phyloP scores from a whole-genome alignment of 92 coral and sea anemone species.

The Muricea muricata region DNA sequence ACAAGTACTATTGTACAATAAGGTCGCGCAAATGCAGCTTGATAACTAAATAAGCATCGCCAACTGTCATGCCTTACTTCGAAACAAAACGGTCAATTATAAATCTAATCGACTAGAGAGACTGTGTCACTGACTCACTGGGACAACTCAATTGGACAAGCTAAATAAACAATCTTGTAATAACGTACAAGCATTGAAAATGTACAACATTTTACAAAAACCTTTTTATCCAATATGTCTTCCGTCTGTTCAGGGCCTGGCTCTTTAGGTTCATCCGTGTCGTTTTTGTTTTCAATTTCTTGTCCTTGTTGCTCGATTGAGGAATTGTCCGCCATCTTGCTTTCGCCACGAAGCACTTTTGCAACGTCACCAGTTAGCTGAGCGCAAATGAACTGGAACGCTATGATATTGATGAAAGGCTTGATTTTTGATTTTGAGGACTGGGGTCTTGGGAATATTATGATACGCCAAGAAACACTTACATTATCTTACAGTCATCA shows the following conservation, averaged over 20 bases:
- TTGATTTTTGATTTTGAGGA: too few relatives aligned
- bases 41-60: background rate
- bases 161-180: background rate
- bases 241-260: background rate
- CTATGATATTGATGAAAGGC: background rate
- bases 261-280: background rate
- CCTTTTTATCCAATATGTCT: background rate
- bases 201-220: background rate
- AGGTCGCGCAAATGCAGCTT: too few relatives aligned
- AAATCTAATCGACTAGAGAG: too few relatives aligned
- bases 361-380: constrained; percentile 23
- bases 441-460: background rate
- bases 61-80: too few relatives aligned
- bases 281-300: constrained; percentile 18
- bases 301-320: constrained; percentile 31
- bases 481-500: too few relatives aligned
- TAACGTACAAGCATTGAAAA: background rate
- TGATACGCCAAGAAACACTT: too few relatives aligned
- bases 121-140: too few relatives aligned
- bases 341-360: constrained; percentile 62
- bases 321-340: constrained; percentile 95
- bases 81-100: too few relatives aligned
- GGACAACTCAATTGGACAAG: too few relatives aligned
- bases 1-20: too few relatives aligned
- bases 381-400: background rate